Base-by-base conservation (phyloP, 2,797 vertebrate species). In the Siniperca obscura region DNA sequence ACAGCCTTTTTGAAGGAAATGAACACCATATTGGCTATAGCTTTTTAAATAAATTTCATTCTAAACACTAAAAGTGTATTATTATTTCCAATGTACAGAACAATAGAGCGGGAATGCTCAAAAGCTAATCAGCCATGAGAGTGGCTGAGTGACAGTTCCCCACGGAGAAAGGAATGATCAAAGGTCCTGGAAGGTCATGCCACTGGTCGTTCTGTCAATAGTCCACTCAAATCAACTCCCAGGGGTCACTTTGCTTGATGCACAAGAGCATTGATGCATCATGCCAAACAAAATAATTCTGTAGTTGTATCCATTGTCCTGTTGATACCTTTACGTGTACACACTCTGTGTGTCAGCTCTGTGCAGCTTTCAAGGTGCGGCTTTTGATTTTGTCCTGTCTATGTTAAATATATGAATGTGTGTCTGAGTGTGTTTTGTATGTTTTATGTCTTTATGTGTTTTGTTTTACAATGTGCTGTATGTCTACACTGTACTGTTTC, bases 181-280 rank as follows among this genome's bases (percentile, higher is more conserved):
- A 30, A 90, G 78, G 72, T 84, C 64, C 14, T 17, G 42, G 50
- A 79, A 72, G 81, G 81, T 82, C 65, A 73, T 9, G 30, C 55
- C n/a, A 56, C 68, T 38, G 74, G 59, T 76, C 48, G 53, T 55
- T 48, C 64, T 87, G 83, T 74, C 84, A 84, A 85, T 85, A 84
- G 46, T 78, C 79, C 52, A 80, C 74, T 84, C 74, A 78, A 73
- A 85, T 66, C 65, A 87, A 66, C 52, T 84, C 87, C 77, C 85
- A 52, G 53, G 72, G 73, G 70, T 64, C 38, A 11, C 30, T 70
- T 53, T 0, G 34, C 77, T 61, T 50, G 25, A 70, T 66, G 77
- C 2, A 1, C 42, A 61, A 48, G 14, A 78, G 38, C 78, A 46
- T 42, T 30, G 66, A 81, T 74, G 65, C 68, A 53, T 40, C 5